Percentiles rank a stretch among this genome's conserved stretches.
phyloP scores from a whole-genome alignment of 2,797 vertebrate genomes.

The Buphagus erythrorhynchus region DNA sequence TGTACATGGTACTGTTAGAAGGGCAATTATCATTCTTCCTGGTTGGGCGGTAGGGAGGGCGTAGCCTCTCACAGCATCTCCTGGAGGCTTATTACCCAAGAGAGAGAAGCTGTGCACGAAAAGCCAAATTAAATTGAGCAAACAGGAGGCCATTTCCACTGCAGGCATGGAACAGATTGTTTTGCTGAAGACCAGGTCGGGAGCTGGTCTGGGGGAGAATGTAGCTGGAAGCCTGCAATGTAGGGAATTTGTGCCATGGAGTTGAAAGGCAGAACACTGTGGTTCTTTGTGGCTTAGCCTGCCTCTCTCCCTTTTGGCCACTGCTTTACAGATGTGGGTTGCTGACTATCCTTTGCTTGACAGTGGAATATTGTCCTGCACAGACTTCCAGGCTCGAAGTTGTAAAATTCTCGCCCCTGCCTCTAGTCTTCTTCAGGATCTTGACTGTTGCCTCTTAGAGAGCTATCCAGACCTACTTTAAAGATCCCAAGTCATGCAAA shows the following conservation, averaged over 20 bases:
- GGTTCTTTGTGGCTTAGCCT: neutral
- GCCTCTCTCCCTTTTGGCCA: neutral
- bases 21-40: conserved; percentile 71
- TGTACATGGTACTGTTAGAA: conserved; percentile 30
- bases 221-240: neutral
- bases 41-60: conserved; percentile 48
- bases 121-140: conserved; percentile 47
- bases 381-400: neutral
- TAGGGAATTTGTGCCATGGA: neutral
- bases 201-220: neutral
- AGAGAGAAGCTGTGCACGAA: neutral
- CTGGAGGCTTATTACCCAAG: conserved; percentile 49
- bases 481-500: neutral
- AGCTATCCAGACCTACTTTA: neutral
- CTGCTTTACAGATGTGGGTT: neutral
- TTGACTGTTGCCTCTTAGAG: neutral
- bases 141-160: conserved; percentile 11
- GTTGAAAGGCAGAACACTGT: neutral
- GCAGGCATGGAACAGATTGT: neutral
- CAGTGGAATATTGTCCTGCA: neutral
- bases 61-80: conserved; percentile 41
- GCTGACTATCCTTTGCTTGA: neutral
- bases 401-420: neutral
- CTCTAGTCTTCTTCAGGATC: neutral
- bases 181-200: neutral